Evolutionary conservation across 2,888 invertebrate species (phyloP), one percentile per base, ranked within the genome.

Genomic region (Drosophila nr. perissopoda): DNA sequence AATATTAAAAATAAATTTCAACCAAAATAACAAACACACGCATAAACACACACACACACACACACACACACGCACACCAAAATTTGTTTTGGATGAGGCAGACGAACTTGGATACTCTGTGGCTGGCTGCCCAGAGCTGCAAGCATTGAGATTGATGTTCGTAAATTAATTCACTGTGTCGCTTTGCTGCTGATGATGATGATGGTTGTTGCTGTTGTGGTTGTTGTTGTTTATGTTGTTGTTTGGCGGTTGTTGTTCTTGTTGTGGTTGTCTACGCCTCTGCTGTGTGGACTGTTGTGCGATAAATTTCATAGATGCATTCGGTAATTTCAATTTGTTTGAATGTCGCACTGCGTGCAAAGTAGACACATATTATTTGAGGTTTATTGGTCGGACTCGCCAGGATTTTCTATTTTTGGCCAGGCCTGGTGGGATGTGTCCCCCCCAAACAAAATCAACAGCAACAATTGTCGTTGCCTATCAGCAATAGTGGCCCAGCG

Each of bases 271-370:
- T 56, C 61, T n/a, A 21, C 63, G 62, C 36, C 48, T 31, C 48
- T 13, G 53, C 45, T 48, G 57, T 25, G 51, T 56, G 45, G 33
- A 40, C 38, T 76, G 77, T 66, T 71, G 62, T 49, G 82, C 83
- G 59, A 87, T 84, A 84, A 87, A 87, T 85, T 83, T 85, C 74
- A 72, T 73, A 81, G 86, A 81, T 87, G 86, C 88, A 85, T 84
- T 84, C 83, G 79, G 85, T 87, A 79, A 84, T 84, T 85, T 87
- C 84, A 85, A 87, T 85, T 87, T 85, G 88, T 87, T 84, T 78
- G 74, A 73, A 83, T 83, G 86, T 83, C 82, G 72, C 67, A 36
- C 56, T 68, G 64, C 53, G 49, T 62, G 65, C 67, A 65, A 69
- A 70, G 77, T 65, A 73, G 68, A 53, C 64, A 67, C 82, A 78